These are phyloP conservation scores for Drosophila emarginata DNA, from an alignment of 2,888 invertebrate genomes.

Conservation along the genomic window DNA sequence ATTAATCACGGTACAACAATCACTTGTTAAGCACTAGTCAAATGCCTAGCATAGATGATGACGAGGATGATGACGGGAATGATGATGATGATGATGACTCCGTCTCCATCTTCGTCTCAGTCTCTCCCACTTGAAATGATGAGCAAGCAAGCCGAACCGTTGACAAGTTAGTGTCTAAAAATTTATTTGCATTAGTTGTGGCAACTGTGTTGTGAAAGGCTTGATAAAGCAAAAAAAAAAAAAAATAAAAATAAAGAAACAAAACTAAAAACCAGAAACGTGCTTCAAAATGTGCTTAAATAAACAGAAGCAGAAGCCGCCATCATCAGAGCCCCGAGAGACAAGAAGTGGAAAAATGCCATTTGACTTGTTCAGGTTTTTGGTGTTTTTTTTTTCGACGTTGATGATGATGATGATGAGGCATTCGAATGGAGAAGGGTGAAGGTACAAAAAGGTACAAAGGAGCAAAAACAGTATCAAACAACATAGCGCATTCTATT, in stretches of 20 bases:
- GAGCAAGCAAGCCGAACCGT: constrained; percentile 39
- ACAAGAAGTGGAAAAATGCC: constrained; percentile 21
- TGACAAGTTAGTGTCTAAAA: constrained; percentile 61
- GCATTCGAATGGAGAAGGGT: constrained; percentile 3
- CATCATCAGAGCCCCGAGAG: constrained; percentile 17
- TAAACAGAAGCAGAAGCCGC: constrained; percentile 65
- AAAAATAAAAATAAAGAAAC: constrained; percentile 4
- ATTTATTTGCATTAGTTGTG: constrained; percentile 75
- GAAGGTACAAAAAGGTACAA: background rate
- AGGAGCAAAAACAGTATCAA: background rate
- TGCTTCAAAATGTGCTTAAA: constrained; percentile 46
- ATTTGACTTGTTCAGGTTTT: background rate
- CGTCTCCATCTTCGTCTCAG: constrained; percentile 12
- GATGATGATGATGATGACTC: constrained; percentile 19
- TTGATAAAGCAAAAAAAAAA: constrained; percentile 1
- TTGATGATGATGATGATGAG: constrained; percentile 4
- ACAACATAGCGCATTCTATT: background rate
- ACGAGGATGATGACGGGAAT: background rate
- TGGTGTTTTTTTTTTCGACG: background rate
- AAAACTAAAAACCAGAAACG: constrained; percentile 16
- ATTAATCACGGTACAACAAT: constrained; percentile 22
- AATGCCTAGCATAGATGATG: constrained; percentile 12
- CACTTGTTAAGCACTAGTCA: constrained; percentile 24
- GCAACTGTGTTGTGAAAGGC: constrained; percentile 52
- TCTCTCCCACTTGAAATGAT: constrained; percentile 46